phyloP scores from a whole-genome alignment of 2,797 vertebrate genomes.

The Passerculus sandwichensis region DNA sequence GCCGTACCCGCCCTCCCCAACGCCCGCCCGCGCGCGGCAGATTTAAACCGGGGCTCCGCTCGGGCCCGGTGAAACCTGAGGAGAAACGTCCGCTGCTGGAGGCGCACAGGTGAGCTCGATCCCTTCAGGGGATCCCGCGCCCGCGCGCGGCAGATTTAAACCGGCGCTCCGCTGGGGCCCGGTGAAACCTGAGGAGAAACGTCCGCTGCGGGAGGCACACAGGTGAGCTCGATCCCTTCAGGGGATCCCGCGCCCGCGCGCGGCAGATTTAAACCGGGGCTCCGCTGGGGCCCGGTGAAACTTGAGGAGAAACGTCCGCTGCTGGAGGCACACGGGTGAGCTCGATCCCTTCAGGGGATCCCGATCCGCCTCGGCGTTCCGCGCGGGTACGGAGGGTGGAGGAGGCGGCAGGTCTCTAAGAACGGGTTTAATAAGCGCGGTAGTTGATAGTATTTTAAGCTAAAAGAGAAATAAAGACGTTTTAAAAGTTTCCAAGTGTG shows the following conservation, averaged over 20 bases:
- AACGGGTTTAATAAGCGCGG: background rate
- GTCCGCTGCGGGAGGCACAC: too few species aligned
- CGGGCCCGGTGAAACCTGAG: background rate
- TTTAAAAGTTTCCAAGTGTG: background rate
- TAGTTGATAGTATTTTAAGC: background rate
- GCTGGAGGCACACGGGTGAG: background rate
- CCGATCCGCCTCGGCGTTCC: accelerated
- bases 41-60: background rate
- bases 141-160: too few species aligned
- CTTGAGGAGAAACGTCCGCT: background rate
- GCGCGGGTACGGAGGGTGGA: background rate
- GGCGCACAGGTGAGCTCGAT: background rate
- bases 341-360: background rate
- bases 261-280: background rate
- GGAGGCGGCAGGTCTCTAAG: too few species aligned
- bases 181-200: too few species aligned
- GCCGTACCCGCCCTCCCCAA: background rate
- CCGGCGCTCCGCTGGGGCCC: too few species aligned
- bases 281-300: accelerated
- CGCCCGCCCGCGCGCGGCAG: background rate
- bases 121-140: background rate
- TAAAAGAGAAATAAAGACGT: background rate
- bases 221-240: too few species aligned
- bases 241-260: too few species aligned
- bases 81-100: background rate